phyloP scores from a whole-genome alignment of 2,113 vertebrate genomes.

The Pachypanchax playfairii region DNA sequence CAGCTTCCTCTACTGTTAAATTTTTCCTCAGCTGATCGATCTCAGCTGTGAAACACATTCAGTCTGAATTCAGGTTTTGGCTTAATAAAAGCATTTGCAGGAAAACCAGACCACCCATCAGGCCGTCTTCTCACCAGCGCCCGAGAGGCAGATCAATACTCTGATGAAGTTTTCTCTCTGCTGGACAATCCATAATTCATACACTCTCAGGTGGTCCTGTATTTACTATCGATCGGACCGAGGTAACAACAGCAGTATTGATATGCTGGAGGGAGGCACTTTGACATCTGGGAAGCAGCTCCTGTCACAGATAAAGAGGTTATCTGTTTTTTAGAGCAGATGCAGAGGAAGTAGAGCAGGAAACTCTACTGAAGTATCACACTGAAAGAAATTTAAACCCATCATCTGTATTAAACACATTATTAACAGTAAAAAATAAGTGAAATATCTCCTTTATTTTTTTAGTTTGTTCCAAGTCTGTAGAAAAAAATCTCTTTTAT shows the following conservation, averaged over 20 bases:
- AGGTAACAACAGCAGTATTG: conserved; percentile 48
- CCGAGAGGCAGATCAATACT: conserved; percentile 58
- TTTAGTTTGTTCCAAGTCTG: no score
- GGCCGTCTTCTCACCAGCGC: conserved; percentile 20
- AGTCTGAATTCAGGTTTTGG: not conserved
- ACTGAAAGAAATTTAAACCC: not conserved
- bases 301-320: conserved; percentile 16
- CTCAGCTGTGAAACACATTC: conserved; percentile 12
- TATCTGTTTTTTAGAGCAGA: not conserved
- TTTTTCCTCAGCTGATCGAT: conserved; percentile 7
- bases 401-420: no score
- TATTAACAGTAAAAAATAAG: no score
- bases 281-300: conserved; percentile 24
- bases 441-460: no score
- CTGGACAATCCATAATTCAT: conserved; percentile 67
- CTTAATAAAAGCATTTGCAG: conserved; percentile 17
- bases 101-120: conserved; percentile 20
- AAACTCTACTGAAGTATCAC: no score
- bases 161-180: conserved; percentile 68
- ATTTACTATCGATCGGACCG: conserved; percentile 62
- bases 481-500: not conserved
- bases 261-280: conserved; percentile 38
- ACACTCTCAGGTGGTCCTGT: conserved; percentile 68
- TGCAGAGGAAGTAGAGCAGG: conserved; percentile 9
- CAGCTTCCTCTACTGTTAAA: not conserved